A percentile compares a stretch with the other conserved stretches of the same genome.
These are phyloP conservation scores for Diachrysia chrysitis DNA, from an alignment of 2,888 invertebrate genomes.

Conservation along the genomic window DNA sequence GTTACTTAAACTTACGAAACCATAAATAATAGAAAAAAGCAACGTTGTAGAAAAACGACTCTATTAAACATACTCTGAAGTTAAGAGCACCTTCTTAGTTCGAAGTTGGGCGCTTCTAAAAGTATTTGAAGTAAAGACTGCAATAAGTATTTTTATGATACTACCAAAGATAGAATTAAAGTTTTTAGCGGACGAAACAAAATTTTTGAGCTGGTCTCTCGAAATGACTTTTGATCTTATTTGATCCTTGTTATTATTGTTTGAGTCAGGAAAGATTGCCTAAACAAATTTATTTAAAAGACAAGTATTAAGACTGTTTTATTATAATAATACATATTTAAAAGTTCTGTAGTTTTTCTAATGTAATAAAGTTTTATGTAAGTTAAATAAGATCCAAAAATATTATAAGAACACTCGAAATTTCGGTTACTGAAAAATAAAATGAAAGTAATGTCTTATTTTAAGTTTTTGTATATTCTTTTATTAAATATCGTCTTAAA, in stretches of 20 bases:
- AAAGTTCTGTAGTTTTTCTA: too few species aligned
- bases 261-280: background rate
- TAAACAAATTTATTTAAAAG: background rate
- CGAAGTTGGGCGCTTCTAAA: slow-evolving; percentile 62
- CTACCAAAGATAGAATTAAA: slow-evolving; percentile 52
- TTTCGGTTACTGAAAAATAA: too few species aligned
- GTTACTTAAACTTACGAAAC: slow-evolving; percentile 44
- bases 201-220: slow-evolving; percentile 40
- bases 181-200: slow-evolving; percentile 42
- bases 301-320: background rate
- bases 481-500: background rate
- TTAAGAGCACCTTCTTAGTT: slow-evolving; percentile 59
- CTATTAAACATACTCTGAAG: slow-evolving; percentile 55
- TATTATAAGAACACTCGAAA: too few species aligned
- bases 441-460: too few species aligned
- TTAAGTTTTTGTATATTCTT: too few species aligned
- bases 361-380: too few species aligned
- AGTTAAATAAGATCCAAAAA: too few species aligned
- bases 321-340: background rate
- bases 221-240: slow-evolving; percentile 26
- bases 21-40: slow-evolving; percentile 51
- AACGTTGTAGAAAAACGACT: slow-evolving; percentile 43
- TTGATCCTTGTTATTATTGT: slow-evolving; percentile 43
- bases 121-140: slow-evolving; percentile 63
- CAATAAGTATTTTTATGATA: slow-evolving; percentile 62